A percentile compares a stretch with the other conserved stretches of the same genome.
These are phyloP conservation scores for Dorcus hopei DNA, from an alignment of 2,888 invertebrate species.

Conservation along the genomic window DNA sequence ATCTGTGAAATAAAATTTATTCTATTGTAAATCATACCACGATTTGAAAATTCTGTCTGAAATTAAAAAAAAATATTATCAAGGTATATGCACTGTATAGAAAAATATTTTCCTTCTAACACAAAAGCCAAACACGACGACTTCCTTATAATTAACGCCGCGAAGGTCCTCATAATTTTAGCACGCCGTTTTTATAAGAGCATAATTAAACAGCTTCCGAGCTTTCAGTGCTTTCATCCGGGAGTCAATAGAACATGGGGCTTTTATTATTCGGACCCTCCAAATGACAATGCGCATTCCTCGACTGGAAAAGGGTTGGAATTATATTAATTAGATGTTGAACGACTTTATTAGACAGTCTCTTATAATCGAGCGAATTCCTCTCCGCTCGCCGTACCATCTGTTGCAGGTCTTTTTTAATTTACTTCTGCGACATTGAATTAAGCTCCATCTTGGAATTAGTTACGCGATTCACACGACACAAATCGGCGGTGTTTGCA, in stretches of 20 bases:
- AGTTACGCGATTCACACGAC: too few relatives aligned
- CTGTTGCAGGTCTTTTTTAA: neutral
- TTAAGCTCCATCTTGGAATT: too few relatives aligned
- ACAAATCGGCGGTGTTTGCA: too few relatives aligned
- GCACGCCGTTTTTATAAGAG: constrained; percentile 36
- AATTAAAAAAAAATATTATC: neutral
- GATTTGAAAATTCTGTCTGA: too few relatives aligned
- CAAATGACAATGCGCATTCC: constrained; percentile 41
- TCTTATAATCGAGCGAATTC: constrained; percentile 2
- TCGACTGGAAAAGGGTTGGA: constrained; percentile 37
- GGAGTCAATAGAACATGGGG: constrained; percentile 34
- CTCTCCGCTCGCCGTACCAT: neutral
- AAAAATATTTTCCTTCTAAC: constrained; percentile 9
- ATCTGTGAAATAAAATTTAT: too few relatives aligned
- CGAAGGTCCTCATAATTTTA: constrained; percentile 26
- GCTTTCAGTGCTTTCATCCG: constrained; percentile 34
- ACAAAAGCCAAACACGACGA: constrained; percentile 1
- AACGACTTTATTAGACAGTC: constrained; percentile 38
- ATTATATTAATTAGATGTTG: constrained; percentile 43
- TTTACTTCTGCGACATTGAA: too few relatives aligned
- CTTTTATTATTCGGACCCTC: constrained; percentile 34
- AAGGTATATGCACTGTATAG: neutral
- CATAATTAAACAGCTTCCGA: constrained; percentile 41
- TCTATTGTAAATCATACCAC: too few relatives aligned
- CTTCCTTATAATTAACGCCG: constrained; percentile 17